A percentile compares a stretch with the other conserved stretches of the same genome.
Evolutionary conservation across 2,797 vertebrate genomes (phyloP).

Genomic region (Eulemur coronatus): DNA sequence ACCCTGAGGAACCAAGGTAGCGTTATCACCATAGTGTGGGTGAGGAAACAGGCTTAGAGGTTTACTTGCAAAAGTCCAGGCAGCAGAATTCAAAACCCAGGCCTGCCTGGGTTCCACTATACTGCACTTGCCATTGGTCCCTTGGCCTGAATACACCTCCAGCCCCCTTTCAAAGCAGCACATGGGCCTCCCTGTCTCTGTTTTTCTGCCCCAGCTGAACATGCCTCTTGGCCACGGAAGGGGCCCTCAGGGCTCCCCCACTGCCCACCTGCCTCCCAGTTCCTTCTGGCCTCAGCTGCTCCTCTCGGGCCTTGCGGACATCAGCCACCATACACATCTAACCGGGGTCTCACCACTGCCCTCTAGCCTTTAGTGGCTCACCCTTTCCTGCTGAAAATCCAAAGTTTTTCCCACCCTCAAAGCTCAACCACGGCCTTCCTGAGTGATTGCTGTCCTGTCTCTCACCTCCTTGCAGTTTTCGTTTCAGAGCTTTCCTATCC

Average conservation of each 20-base stretch:
- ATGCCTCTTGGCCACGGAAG: background rate
- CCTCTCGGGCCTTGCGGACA: background rate
- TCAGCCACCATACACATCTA: fast-evolving
- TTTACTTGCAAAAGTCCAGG: fast-evolving
- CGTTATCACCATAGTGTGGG: fast-evolving
- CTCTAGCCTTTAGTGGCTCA: background rate
- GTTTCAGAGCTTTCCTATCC: background rate
- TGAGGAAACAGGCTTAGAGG: background rate
- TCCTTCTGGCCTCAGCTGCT: background rate
- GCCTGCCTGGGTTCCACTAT: background rate
- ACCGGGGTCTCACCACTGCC: background rate
- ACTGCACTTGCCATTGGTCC: background rate
- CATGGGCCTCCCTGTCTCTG: fast-evolving
- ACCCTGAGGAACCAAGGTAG: background rate
- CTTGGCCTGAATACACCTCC: background rate
- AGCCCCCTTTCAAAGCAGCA: fast-evolving
- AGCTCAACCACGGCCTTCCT: background rate
- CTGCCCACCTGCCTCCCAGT: background rate
- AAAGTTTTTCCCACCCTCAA: fast-evolving
- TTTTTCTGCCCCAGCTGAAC: no score
- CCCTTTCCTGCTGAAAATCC: background rate
- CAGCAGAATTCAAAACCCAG: background rate
- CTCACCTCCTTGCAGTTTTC: background rate
- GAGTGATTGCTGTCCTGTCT: background rate
- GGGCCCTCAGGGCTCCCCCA: background rate